These are phyloP conservation scores for Ctenochaetus hawaiiensis DNA, from an alignment of 2,797 vertebrate genomes.

Conservation along the genomic window DNA sequence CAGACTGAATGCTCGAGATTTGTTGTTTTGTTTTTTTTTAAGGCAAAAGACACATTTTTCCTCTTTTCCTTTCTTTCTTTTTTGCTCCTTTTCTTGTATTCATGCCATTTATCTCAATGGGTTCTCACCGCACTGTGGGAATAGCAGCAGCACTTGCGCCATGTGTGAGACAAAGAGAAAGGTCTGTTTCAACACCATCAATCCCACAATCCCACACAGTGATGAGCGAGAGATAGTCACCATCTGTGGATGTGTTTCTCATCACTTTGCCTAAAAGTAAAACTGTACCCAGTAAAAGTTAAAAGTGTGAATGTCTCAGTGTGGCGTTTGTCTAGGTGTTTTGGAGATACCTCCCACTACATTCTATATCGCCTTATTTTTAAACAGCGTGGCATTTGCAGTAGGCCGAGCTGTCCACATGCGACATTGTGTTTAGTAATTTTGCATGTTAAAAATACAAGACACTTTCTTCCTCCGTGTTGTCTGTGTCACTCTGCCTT, in stretches of 20 bases:
- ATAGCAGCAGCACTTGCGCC: conserved; percentile 79
- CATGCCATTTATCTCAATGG: conserved; percentile 82
- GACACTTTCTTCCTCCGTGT: conserved; percentile 52
- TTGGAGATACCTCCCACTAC: conserved; percentile 72
- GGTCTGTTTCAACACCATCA: conserved; percentile 85
- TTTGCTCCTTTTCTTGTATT: conserved; percentile 73
- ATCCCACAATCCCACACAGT: conserved; percentile 83
- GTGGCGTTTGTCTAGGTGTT: conserved; percentile 76
- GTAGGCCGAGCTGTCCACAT: conserved; percentile 26
- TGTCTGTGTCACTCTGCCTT: conserved; percentile 65
- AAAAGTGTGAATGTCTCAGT: conserved; percentile 79
- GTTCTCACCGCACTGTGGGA: conserved; percentile 78
- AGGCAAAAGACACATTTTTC: conserved; percentile 65
- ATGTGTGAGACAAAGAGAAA: conserved; percentile 86
- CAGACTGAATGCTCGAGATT: conserved; percentile 70
- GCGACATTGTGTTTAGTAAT: conserved; percentile 59
- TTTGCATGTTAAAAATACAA: conserved; percentile 55
- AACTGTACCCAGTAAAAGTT: conserved; percentile 77
- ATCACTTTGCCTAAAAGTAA: conserved; percentile 77
- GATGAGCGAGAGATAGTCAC: conserved; percentile 80
- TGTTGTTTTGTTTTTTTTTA: conserved; percentile 19
- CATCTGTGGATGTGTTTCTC: conserved; percentile 86
- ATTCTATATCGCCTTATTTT: conserved; percentile 59
- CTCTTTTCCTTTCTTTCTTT: conserved; percentile 56
- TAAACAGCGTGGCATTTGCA: conserved; percentile 68